Percentiles rank a stretch among this genome's conserved stretches.
These are phyloP conservation scores for Cettia cetti DNA, from an alignment of 2,113 vertebrate genomes.

Conservation along the genomic window DNA sequence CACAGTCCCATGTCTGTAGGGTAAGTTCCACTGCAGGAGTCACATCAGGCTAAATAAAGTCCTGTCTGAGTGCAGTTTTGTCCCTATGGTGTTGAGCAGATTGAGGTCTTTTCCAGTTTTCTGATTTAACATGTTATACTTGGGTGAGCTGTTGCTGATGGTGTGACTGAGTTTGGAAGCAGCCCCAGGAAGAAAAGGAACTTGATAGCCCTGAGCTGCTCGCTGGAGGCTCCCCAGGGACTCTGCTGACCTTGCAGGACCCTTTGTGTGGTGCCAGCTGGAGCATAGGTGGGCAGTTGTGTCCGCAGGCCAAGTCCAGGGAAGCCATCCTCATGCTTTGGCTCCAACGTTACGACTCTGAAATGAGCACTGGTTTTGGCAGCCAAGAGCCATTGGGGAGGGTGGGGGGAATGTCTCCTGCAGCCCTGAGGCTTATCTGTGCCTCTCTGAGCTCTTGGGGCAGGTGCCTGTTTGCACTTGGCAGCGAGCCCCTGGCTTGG, in stretches of 20 bases:
- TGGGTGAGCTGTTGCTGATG: neutral
- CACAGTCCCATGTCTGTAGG: neutral
- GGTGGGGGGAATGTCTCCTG: neutral
- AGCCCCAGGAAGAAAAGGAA: neutral
- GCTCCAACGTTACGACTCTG: neutral
- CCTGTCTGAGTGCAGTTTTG: neutral
- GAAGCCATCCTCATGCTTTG: neutral
- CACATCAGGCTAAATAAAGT: neutral
- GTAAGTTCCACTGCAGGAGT: neutral
- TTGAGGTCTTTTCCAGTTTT: neutral
- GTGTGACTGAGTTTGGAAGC: neutral
- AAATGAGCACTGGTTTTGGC: slow-evolving; percentile 30
- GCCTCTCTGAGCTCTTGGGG: slow-evolving; percentile 6
- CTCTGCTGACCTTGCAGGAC: slow-evolving; percentile 24
- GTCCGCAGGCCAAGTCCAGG: neutral
- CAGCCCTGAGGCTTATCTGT: slow-evolving; percentile 39
- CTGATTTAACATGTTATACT: neutral
- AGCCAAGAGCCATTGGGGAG: neutral
- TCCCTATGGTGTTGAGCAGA: neutral
- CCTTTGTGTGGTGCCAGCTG: neutral
- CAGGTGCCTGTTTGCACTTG: slow-evolving; percentile 16
- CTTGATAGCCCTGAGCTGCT: neutral
- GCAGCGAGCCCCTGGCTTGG: neutral
- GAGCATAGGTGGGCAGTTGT: neutral
- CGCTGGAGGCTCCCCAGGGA: neutral